Evolutionary conservation across 2,113 vertebrate genomes (phyloP).

Genomic region (Tyrannus savana): DNA sequence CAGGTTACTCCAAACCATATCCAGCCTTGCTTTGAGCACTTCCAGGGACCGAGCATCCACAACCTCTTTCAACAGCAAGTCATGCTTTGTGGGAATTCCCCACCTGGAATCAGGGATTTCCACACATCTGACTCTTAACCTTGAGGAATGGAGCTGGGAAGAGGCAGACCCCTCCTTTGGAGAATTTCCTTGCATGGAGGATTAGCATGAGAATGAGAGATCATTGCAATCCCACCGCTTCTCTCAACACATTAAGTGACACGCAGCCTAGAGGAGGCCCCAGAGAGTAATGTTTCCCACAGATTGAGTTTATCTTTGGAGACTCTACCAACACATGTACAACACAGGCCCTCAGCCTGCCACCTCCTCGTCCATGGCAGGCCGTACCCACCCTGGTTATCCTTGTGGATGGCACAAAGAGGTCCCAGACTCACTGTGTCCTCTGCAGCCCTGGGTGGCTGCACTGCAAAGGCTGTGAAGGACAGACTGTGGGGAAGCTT

Average conservation of each 20-base stretch:
- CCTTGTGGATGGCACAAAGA: background rate
- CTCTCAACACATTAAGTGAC: background rate
- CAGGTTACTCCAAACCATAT: background rate
- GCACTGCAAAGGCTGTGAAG: background rate
- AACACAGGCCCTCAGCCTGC: background rate
- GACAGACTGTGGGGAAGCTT: background rate
- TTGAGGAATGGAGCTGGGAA: background rate
- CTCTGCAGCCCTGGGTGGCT: background rate
- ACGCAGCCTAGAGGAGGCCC: background rate
- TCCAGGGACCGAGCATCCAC: background rate
- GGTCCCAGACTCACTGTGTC: background rate
- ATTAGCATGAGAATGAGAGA: background rate
- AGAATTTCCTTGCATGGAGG: fast-evolving
- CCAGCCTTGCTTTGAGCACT: background rate
- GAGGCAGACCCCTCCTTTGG: background rate
- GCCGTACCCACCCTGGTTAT: fast-evolving
- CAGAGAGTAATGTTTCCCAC: background rate
- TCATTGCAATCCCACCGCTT: background rate
- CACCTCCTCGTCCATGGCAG: background rate
- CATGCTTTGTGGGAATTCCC: background rate
- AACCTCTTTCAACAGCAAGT: background rate
- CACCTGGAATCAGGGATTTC: background rate
- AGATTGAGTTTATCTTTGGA: background rate
- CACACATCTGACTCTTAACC: background rate
- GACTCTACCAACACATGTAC: background rate